Conservation (phyloP, 2,797 vertebrate species). For the Philypnodon macrostomus region DNA sequence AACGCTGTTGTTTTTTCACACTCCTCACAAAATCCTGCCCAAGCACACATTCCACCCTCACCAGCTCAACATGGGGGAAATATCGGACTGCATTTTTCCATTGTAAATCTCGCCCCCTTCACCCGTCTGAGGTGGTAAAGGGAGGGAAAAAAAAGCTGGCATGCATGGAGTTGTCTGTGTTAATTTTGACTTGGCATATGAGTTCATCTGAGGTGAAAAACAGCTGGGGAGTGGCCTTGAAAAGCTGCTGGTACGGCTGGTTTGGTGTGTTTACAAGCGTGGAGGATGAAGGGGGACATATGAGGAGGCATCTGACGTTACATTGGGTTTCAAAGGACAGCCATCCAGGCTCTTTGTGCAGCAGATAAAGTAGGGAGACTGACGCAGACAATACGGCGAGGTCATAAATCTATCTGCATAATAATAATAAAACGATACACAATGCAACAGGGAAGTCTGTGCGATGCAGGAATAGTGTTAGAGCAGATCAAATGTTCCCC, state of each 20-base stretch:
- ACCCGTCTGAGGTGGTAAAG: too few species aligned
- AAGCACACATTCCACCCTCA: slow-evolving; percentile 75
- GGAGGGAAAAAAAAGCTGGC: slow-evolving; percentile 51
- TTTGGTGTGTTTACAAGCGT: slow-evolving; percentile 38
- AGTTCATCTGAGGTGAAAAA: slow-evolving; percentile 65
- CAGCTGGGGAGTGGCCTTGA: slow-evolving; percentile 40
- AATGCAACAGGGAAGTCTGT: slow-evolving; percentile 20
- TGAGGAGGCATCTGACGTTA: slow-evolving; percentile 16
- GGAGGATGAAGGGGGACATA: slow-evolving; percentile 12
- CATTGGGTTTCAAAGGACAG: slow-evolving; percentile 21
- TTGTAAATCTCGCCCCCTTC: slow-evolving; percentile 71
- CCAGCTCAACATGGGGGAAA: slow-evolving; percentile 68
- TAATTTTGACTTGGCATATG: slow-evolving; percentile 35
- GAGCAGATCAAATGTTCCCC: too few species aligned
- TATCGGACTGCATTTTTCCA: slow-evolving; percentile 74
- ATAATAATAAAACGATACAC: slow-evolving; percentile 31
- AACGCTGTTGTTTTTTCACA: slow-evolving; percentile 78
- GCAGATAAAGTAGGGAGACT: slow-evolving; percentile 14
- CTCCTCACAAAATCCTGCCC: slow-evolving; percentile 67
- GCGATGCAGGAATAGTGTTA: neutral
- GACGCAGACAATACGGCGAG: slow-evolving; percentile 13
- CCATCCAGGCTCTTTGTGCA: slow-evolving; percentile 4
- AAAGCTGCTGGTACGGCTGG: slow-evolving; percentile 13
- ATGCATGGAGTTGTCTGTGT: slow-evolving; percentile 39
- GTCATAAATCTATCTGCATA: slow-evolving; percentile 25